Evolutionary conservation across 2,113 vertebrate genomes (phyloP).

Genomic region (Siniperca knerii): DNA sequence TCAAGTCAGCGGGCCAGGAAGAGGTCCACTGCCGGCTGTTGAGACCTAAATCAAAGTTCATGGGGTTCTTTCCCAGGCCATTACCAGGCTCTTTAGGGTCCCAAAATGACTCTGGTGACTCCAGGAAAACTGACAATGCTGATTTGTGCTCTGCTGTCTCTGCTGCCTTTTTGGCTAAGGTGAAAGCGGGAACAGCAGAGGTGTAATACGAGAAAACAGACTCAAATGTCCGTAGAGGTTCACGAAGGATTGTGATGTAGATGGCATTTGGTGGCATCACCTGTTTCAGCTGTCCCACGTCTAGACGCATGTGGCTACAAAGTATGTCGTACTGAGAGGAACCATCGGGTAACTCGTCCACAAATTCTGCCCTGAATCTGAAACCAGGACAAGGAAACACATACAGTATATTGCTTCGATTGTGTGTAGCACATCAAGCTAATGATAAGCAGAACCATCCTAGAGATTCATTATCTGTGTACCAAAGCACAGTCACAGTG

Average conservation of each 20-base stretch:
- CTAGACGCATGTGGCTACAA: conserved; percentile 63
- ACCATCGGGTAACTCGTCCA: conserved; percentile 46
- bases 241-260: conserved; percentile 68
- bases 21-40: conserved; percentile 31
- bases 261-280: conserved; percentile 20
- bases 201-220: conserved; percentile 65
- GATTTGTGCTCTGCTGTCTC: conserved; percentile 11
- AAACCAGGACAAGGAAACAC: background rate
- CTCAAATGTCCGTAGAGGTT: conserved; percentile 62
- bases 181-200: conserved; percentile 57
- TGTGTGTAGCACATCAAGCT: background rate
- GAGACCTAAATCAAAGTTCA: conserved; percentile 72
- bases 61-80: conserved; percentile 62
- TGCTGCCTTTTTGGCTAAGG: background rate
- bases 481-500: background rate
- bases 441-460: background rate
- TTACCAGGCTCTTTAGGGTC: conserved; percentile 26
- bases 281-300: conserved; percentile 39
- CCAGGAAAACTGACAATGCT: conserved; percentile 44
- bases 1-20: conserved; percentile 44
- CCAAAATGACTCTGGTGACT: conserved; percentile 42
- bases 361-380: conserved; percentile 58
- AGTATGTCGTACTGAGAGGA: conserved; percentile 65
- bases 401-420: too few relatives aligned
- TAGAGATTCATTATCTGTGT: too few relatives aligned